Base-by-base conservation (phyloP, 2,888 invertebrate genomes). In the Cantharis rufa region DNA sequence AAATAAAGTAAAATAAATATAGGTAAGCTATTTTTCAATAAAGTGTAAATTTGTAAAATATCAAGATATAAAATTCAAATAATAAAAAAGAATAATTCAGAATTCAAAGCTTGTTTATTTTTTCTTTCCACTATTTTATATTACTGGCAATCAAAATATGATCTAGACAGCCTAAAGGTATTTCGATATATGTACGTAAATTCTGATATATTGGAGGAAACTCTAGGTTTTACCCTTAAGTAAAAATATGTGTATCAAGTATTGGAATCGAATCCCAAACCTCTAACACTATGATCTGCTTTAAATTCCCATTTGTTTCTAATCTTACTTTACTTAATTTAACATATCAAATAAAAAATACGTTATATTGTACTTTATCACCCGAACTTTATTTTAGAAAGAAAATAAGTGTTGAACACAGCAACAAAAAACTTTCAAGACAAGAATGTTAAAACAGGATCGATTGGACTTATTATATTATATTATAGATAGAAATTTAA, bases 191-290 rank as follows among this genome's bases (percentile, higher is more conserved):
- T 11, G 28, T 24, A 28, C 87, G 87, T 88, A 88, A 88, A 88
- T 88, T 87, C 85, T 87, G 82, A 86, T 88, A 87, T 85, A 85
- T 86, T 85, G 84, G 84, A 84, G 83, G 82, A 84, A 83, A 83
- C 82, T 81, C 81, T 83, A 83, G 81, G 85, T 84, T 85, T 84
- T 85, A 83, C 86, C 85, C 87, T 87, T 88, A 88, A 88, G 88
- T 88, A 88, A 88, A 88, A 88, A 88, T 88, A 88, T 88, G 86
- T 88, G 88, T 88, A 88, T 88, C 86, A 86, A 85, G 85, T 84
- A 86, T 86, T 86, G 87, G 86, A 87, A 87, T 86, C 86, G 87
- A 87, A 87, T 86, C 86, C 86, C 84, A 84, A 80, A 84, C 84
- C 85, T 72, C 74, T 85, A 86, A 86, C 87, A 86, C 86, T 85